A percentile compares a stretch with the other conserved stretches of the same genome.
phyloP scores from a whole-genome alignment of 2,113 vertebrate genomes.

The Indicator indicator region DNA sequence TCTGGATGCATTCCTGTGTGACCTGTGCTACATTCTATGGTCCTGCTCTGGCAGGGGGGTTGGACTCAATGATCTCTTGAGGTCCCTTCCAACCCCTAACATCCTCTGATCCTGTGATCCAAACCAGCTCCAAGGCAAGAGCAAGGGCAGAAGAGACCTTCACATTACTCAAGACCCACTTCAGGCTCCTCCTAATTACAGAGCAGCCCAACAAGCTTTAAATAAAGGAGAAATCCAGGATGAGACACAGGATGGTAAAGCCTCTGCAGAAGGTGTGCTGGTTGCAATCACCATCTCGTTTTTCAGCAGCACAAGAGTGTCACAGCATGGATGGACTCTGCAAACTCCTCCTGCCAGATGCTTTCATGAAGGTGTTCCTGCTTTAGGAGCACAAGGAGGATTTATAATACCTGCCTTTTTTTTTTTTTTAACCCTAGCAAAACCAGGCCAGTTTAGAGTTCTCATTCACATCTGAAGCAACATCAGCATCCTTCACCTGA shows the following conservation, averaged over 20 bases:
- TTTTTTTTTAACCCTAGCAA: not conserved
- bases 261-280: not conserved
- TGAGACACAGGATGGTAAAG: not conserved
- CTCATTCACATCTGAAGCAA: not conserved
- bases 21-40: too few species aligned
- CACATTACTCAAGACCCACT: not conserved
- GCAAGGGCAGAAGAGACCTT: not conserved
- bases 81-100: too few species aligned
- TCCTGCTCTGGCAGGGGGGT: too few species aligned
- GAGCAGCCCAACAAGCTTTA: not conserved
- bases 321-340: fast-evolving
- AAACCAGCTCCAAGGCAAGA: not conserved
- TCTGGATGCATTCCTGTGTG: too few species aligned
- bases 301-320: not conserved
- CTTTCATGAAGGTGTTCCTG: not conserved
- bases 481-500: not conserved
- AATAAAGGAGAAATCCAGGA: not conserved
- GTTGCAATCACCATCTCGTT: fast-evolving
- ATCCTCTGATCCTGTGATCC: not conserved
- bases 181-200: not conserved
- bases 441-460: not conserved
- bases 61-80: too few species aligned
- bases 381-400: not conserved
- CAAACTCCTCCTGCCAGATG: not conserved
- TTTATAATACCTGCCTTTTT: not conserved